These are phyloP conservation scores for Enteromius mattozi DNA, from an alignment of 2,797 vertebrate genomes.

Conservation along the genomic window DNA sequence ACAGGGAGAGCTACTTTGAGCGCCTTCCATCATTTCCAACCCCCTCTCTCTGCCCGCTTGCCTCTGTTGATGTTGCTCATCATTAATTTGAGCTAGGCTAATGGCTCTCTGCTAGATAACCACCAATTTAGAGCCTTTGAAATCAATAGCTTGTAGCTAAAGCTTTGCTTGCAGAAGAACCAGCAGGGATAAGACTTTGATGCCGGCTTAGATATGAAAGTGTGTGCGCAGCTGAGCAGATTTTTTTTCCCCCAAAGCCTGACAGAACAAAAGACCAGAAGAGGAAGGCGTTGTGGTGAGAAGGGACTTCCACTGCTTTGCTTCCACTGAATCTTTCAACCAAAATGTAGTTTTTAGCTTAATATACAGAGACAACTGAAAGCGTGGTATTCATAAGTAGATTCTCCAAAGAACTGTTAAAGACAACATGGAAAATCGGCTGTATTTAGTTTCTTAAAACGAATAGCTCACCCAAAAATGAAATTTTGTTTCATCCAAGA, in stretches of 20 bases:
- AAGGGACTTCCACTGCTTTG: conserved; percentile 61
- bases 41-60: conserved; percentile 12
- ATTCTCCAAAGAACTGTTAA: neutral
- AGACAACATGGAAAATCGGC: neutral
- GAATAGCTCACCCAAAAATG: neutral
- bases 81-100: conserved; percentile 67
- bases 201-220: conserved; percentile 34
- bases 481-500: neutral
- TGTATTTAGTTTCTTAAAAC: neutral
- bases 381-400: neutral
- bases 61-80: conserved; percentile 62
- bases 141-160: conserved; percentile 62
- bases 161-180: conserved; percentile 40
- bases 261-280: conserved; percentile 35
- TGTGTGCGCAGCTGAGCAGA: conserved; percentile 15
- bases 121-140: conserved; percentile 68
- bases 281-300: conserved; percentile 37
- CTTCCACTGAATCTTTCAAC: conserved; percentile 20
- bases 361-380: neutral
- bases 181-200: conserved; percentile 43
- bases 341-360: neutral
- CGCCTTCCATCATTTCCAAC: conserved; percentile 6
- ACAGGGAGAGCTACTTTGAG: conserved; percentile 40
- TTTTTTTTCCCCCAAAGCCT: conserved; percentile 37
- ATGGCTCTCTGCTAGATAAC: conserved; percentile 68